phyloP scores from a whole-genome alignment of 1,140 invertebrate species.

The Lutraria rhynchaena region DNA sequence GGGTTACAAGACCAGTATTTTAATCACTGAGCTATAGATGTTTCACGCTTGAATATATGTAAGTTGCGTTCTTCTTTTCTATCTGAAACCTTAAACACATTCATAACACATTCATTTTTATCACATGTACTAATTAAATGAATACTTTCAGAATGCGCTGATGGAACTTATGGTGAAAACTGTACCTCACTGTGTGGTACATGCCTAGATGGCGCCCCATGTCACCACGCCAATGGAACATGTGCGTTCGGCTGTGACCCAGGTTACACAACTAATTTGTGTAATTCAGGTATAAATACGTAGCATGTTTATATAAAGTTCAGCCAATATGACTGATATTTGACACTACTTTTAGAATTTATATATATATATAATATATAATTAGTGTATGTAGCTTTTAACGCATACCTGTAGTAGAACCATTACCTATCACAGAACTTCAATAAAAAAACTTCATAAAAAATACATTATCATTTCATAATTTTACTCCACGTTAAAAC shows the following conservation, averaged over 20 bases:
- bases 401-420: background rate
- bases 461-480: too few species aligned
- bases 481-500: too few species aligned
- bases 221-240: background rate
- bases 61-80: too few species aligned
- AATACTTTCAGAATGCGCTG: constrained; percentile 14
- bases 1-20: too few species aligned
- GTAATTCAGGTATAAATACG: too few species aligned
- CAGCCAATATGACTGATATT: background rate
- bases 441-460: background rate
- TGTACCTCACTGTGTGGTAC: constrained; percentile 2
- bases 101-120: too few species aligned
- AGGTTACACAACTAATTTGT: too few species aligned
- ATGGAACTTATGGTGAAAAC: constrained; percentile 24
- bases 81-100: too few species aligned
- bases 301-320: background rate
- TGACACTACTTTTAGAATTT: background rate
- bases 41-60: too few species aligned
- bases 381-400: background rate
- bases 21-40: too few species aligned
- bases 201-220: constrained; percentile 1
- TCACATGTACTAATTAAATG: too few species aligned
- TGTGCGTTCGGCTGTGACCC: constrained; percentile 7
- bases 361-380: background rate
- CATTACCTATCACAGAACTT: constrained; percentile 2